These are phyloP conservation scores for Acridotheres tristis DNA, from an alignment of 2,797 vertebrate species.

Conservation along the genomic window DNA sequence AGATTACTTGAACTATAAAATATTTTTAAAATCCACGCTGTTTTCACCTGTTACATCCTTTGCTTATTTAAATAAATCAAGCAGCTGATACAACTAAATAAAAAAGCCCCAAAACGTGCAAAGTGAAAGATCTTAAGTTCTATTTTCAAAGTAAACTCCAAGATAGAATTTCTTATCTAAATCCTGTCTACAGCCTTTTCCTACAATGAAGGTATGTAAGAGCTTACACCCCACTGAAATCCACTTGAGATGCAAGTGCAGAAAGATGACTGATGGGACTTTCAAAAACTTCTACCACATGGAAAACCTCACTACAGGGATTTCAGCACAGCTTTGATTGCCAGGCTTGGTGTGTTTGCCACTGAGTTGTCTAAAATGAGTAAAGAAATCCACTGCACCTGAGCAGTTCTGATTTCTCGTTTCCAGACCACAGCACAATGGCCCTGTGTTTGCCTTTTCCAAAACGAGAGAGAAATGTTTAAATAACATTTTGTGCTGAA, in stretches of 20 bases:
- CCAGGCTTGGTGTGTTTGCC: not conserved
- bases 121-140: not conserved
- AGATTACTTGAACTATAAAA: not conserved
- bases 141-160: not conserved
- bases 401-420: slow-evolving; percentile 3
- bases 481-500: slow-evolving; percentile 42
- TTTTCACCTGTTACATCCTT: not conserved
- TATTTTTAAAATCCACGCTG: not conserved
- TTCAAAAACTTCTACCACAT: not conserved
- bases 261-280: not conserved
- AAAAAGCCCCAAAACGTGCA: not conserved
- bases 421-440: not conserved
- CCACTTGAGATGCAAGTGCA: not conserved
- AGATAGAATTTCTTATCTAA: not conserved
- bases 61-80: not conserved
- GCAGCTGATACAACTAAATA: not conserved
- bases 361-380: not conserved
- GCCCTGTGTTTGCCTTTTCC: slow-evolving; percentile 14
- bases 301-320: not conserved
- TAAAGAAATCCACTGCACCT: not conserved
- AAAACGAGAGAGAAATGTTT: slow-evolving; percentile 15
- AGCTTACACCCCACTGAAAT: not conserved
- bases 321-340: not conserved
- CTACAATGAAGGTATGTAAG: not conserved
- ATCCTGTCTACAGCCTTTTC: not conserved